Base-by-base conservation (phyloP, 2,113 vertebrate genomes). In the Cinclus mexicanus region DNA sequence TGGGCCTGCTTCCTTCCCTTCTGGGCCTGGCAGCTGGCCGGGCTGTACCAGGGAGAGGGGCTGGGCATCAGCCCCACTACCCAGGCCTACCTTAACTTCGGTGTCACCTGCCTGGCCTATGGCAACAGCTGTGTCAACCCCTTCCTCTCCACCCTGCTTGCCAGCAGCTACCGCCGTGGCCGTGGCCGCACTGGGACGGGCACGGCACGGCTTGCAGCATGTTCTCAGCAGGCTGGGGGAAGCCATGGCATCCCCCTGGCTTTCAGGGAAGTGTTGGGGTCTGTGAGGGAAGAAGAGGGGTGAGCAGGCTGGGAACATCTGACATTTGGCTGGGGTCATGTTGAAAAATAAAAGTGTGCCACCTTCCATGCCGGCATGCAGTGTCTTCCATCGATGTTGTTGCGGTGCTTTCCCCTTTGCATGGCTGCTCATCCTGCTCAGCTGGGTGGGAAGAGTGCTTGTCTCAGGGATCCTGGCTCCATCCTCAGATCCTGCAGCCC, bases 1-100 rank as follows among this genome's bases (percentile, higher is more conserved):
- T 99, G 98, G 98, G 97, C 98, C 25, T 99, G 99, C 87, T 99
- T 99, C 89, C 93, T 99, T 50, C 98, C 98, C 9, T 99, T 99
- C 91, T 99, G 99, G 98, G 98, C 96, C 49, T 99, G 98, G 98
- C 99, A 99, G 95, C 96, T 99, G 35, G 97, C 97, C 0, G 78
- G 98, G 68, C 95, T 98, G 3, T 99, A 99, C 76, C 89, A 96
- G 20, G 86, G 94, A 0, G 96, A 98, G 57, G 87, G 96, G 15
- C 93, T 98, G 78, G 97, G 90, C 46, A 83, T 99, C 4, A 82
- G 98, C 16, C 95, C 97, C 6, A 59, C 98, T 0, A 24, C 97
- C 22, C 98, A 98, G 49, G 98, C 98, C 18, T 99, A 99, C 63
- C 95, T 99, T 39, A 99, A 98, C 87, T 98, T 98, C 1, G 97